Percentiles rank a stretch among this genome's conserved stretches.
Evolutionary conservation across 2,797 vertebrate species (phyloP).

Genomic region (Malurus leucopterus): DNA sequence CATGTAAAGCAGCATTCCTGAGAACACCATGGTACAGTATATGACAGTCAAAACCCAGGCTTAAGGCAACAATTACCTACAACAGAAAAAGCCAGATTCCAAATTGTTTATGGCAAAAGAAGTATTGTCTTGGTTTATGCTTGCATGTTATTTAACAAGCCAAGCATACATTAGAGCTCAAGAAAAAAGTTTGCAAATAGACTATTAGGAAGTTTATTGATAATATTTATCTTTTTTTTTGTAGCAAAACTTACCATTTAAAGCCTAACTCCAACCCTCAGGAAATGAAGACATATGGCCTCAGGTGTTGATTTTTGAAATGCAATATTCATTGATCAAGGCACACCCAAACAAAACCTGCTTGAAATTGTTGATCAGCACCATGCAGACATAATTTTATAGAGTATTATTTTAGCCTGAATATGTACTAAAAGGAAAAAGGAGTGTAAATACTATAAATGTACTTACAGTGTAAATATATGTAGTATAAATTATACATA

Average conservation of each 20-base stretch:
- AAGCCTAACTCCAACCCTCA: not conserved
- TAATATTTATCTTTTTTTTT: not conserved
- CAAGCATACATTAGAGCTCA: not conserved
- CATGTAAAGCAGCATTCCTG: not conserved
- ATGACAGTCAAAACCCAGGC: not conserved
- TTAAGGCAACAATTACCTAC: not conserved
- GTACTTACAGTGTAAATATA: not conserved
- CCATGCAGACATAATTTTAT: not conserved
- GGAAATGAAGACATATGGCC: not conserved
- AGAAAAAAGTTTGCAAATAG: not conserved
- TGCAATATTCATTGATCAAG: not conserved
- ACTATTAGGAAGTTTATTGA: not conserved
- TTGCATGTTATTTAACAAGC: not conserved
- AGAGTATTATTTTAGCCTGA: not conserved
- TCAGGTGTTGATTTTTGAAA: not conserved
- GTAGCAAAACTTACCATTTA: not conserved
- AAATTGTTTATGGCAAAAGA: not conserved
- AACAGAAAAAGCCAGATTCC: not conserved
- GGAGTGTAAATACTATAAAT: not conserved
- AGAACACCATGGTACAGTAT: not conserved
- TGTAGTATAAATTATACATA: not conserved
- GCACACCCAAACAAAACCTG: not conserved
- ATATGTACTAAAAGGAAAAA: not conserved
- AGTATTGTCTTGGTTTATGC: not conserved
- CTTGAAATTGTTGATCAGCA: not conserved